A percentile compares a stretch with the other conserved stretches of the same genome.
These are phyloP conservation scores for Rhynchotus rufescens DNA, from an alignment of 2,797 vertebrate genomes.

Conservation along the genomic window DNA sequence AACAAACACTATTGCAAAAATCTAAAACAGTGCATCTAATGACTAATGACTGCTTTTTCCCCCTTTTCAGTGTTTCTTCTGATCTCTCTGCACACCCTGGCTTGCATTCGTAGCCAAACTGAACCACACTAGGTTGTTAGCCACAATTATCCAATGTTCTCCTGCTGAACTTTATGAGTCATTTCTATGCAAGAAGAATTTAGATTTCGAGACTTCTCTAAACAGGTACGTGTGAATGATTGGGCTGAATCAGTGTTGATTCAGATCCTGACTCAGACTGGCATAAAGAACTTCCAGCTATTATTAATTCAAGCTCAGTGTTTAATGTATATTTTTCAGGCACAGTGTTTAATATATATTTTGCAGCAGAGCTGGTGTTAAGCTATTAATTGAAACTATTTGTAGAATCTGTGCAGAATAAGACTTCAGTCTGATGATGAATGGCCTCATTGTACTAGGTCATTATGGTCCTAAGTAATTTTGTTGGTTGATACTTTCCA, in stretches of 20 bases:
- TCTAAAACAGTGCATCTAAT: neutral
- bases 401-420: neutral
- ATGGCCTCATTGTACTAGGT: constrained; percentile 42
- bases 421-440: constrained; percentile 37
- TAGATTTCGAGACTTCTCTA: neutral
- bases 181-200: neutral
- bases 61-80: neutral
- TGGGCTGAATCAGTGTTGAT: neutral
- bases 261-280: neutral
- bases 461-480: constrained; percentile 55
- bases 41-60: neutral
- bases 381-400: constrained; percentile 53
- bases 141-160: neutral
- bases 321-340: constrained; percentile 39
- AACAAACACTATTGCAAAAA: neutral
- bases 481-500: constrained; percentile 57
- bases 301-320: constrained; percentile 23
- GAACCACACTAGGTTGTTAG: neutral
- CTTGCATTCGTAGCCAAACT: neutral
- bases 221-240: neutral
- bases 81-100: neutral
- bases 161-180: neutral
- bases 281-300: neutral
- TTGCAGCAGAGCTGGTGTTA: constrained; percentile 17
- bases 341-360: constrained; percentile 31